Base-by-base conservation (phyloP, 2,113 vertebrate species). In the Megaceryle maxima region DNA sequence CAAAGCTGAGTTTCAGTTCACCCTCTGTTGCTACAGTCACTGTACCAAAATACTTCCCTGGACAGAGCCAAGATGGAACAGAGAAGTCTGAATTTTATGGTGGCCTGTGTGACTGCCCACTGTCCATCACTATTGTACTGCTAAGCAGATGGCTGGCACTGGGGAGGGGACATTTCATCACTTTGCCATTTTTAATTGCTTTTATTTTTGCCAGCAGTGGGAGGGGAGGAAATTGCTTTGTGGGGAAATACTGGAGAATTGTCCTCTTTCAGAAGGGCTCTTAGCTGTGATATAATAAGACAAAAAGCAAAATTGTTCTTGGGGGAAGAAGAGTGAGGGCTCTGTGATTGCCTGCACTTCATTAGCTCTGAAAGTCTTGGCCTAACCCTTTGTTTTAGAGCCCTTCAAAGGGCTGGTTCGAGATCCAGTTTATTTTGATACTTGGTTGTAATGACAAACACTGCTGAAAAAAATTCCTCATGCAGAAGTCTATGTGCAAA, bases 101-200 rank as follows among this genome's bases (percentile, higher is more conserved):
- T 39, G 16, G 12, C 31, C 5, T 39, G 2, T 33, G 22, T 73
- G 73, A 48, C 20, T 73, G 39, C 53, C 39, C 22, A 5, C 46
- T 37, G 25, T 56, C 56, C 16, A 5, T 80, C 20, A 8, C 48
- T 63, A 1, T 31, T 1, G 0, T 44, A 5, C 11, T 80, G 28
- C 62, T 37, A 39, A 64, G 55, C 31, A 33, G 31, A 25, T 63
- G 63, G 25, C 12, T 57, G 57, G 55, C 33, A 31, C 22, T 26
- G 17, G 8, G 12, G 26, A 50, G 31, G 35, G 31, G 20, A 13
- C 5, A 11, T 69, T 69, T n/a, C 28, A 46, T 76, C 20, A 8
- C 53, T 84, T 37, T 41, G 33, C 28, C 14, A 9, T 80, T 63
- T 68, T 66, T 57, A 48, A 33, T 73, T 37, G 44, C 39, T 73